These are phyloP conservation scores for Plutella xylostella DNA, from an alignment of 2,888 invertebrate genomes.

Conservation along the genomic window DNA sequence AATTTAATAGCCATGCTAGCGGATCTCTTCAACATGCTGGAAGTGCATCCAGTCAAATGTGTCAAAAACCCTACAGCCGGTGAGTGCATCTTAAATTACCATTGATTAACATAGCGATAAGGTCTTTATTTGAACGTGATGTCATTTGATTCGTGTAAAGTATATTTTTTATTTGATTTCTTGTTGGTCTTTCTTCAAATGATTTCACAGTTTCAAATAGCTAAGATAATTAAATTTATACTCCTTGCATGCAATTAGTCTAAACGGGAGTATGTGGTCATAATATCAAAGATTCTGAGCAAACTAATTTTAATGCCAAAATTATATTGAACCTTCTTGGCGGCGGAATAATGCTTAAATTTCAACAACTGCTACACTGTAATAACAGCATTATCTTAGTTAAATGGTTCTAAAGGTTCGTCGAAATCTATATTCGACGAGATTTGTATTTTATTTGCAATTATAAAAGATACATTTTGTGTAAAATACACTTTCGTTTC, in stretches of 20 bases:
- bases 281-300: conserved; percentile 54
- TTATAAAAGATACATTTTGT: conserved; percentile 18
- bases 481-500: conserved; percentile 23
- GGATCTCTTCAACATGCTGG: conserved; percentile 93
- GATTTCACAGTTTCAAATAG: background rate
- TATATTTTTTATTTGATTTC: background rate
- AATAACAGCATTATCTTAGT: conserved; percentile 22
- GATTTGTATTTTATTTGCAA: conserved; percentile 16
- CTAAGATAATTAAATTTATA: background rate
- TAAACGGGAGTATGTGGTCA: conserved; percentile 68
- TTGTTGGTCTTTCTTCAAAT: background rate
- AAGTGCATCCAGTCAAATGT: conserved; percentile 91
- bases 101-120: background rate
- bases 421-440: conserved; percentile 11
- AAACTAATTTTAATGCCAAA: conserved; percentile 11
- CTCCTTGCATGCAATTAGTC: conserved; percentile 44
- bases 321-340: conserved; percentile 7
- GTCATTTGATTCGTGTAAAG: background rate
- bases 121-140: background rate
- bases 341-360: conserved; percentile 9
- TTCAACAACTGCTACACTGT: conserved; percentile 24
- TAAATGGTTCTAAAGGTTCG: conserved; percentile 9
- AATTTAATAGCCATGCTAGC: conserved; percentile 93
- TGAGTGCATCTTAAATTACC: conserved; percentile 32
- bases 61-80: conserved; percentile 84